Evolutionary conservation across 2,888 invertebrate genomes (phyloP).

Genomic region (Spatulosminthurus flaviceps): DNA sequence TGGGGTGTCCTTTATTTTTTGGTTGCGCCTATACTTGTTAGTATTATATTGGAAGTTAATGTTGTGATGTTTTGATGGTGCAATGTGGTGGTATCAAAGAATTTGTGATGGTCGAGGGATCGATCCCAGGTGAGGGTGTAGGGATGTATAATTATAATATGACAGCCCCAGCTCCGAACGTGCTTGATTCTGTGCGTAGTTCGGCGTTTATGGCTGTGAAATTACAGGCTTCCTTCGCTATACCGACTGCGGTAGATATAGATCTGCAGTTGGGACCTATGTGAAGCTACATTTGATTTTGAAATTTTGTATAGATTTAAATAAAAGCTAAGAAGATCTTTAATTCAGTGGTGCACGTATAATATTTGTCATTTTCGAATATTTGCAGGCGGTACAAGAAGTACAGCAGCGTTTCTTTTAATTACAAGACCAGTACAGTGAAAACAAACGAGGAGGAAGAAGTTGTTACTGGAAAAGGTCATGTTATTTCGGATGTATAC

Average conservation of each 20-base stretch:
- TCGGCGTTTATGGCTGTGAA: conserved; percentile 8
- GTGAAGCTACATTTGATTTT: conserved; percentile 22
- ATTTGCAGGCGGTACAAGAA: conserved; percentile 65
- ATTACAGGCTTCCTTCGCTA: neutral
- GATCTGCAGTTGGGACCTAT: neutral
- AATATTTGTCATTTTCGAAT: neutral
- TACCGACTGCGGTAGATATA: neutral
- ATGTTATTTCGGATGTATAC: conserved; percentile 28
- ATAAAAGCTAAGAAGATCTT: neutral
- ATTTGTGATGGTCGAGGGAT: neutral
- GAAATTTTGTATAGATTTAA: neutral
- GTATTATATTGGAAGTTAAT: too few species aligned
- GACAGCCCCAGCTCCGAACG: conserved; percentile 5
- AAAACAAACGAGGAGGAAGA: conserved; percentile 46
- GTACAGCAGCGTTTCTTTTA: conserved; percentile 68
- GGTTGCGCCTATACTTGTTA: neutral
- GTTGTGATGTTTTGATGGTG: too few species aligned
- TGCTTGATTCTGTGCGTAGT: neutral
- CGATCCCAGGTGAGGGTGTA: neutral
- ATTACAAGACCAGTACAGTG: conserved; percentile 62
- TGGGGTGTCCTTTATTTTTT: too few species aligned
- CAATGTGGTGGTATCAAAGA: too few species aligned
- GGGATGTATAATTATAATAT: neutral
- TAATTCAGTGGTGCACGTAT: too few species aligned
- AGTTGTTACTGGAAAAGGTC: conserved; percentile 52